Base-by-base conservation (phyloP, 1,140 invertebrate genomes). In the Cardiocondyla obscurior region DNA sequence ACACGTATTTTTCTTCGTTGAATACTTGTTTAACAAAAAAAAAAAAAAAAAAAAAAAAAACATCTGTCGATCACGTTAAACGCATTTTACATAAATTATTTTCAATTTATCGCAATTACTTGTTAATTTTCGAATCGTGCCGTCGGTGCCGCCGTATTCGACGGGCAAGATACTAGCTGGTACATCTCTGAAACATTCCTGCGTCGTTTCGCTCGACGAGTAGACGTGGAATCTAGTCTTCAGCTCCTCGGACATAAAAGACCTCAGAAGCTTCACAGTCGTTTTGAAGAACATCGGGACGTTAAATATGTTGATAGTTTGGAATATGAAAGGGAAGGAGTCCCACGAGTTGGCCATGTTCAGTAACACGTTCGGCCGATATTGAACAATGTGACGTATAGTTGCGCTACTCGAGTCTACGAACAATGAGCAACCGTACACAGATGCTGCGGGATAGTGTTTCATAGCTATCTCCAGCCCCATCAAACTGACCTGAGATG, bases 231-330 rank as follows among this genome's bases (percentile, higher is more conserved):
- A 93, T 69, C 96, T 94, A 0, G 93, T 91, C 58, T 94, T 95
- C 83, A 97, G 91, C 86, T 97, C 97, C 53, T 95, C 93, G 28
- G 94, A 95, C 96, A 97, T 96, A 85, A 97, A 97, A 77, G 90
- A 94, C 90, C 95, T 95, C 73, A 97, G 96, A 12, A 97, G 94
- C 62, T 95, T 95, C 28, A 97, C 92, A 97, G 91, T 0, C 95
- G 94, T 86, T 96, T 62, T 3, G 5, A 39, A 7, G 14, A 62
- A 14, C n/a, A 0, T 0, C 2, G 58, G 33, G 0, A 5, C 12
- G 6, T 62, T 62, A 5, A 60, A 4, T 19, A 60, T 0, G 8
- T 2, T 19, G 5, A 60, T 19, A 16, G 3, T 5, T 0, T 36
- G 57, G 1, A 4, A 6, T 5, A 28, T 60, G 0, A 60, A 10